These are phyloP conservation scores for Riparia riparia DNA, from an alignment of 2,113 vertebrate genomes.

Conservation along the genomic window DNA sequence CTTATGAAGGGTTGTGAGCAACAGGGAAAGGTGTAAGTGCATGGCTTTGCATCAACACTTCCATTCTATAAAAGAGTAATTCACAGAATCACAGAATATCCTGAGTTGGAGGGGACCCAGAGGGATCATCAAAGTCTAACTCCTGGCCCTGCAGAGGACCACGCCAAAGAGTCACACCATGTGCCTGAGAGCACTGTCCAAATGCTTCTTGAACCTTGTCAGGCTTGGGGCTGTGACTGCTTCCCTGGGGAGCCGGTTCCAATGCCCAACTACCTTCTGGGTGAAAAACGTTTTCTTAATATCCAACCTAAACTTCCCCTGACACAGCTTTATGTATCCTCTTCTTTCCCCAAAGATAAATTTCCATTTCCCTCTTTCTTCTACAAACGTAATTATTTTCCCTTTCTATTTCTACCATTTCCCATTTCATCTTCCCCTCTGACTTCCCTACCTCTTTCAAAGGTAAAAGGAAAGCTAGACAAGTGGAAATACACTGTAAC, in stretches of 20 bases:
- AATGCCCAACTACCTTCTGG: neutral
- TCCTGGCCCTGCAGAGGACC: neutral
- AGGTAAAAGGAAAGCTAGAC: neutral
- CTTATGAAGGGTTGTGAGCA: neutral
- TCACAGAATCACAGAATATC: neutral
- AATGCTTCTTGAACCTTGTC: neutral
- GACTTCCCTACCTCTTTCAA: neutral
- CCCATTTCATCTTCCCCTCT: neutral
- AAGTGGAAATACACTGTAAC: neutral
- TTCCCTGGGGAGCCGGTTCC: neutral
- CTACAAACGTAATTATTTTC: neutral
- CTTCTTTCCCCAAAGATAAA: neutral
- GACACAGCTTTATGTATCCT: neutral
- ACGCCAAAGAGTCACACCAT: neutral
- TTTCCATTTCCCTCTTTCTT: neutral
- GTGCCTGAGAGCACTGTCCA: neutral
- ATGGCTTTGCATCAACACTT: neutral
- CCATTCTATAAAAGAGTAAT: neutral
- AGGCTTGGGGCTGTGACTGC: neutral
- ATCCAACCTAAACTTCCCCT: neutral
- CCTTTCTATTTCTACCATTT: neutral
- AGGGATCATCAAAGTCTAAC: neutral
- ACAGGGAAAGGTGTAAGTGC: neutral
- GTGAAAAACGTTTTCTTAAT: neutral
- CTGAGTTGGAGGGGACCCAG: neutral